A percentile compares a stretch with the other conserved stretches of the same genome.
These are phyloP conservation scores for Papilio dardanus DNA, from an alignment of 1,140 invertebrate species.

Conservation along the genomic window DNA sequence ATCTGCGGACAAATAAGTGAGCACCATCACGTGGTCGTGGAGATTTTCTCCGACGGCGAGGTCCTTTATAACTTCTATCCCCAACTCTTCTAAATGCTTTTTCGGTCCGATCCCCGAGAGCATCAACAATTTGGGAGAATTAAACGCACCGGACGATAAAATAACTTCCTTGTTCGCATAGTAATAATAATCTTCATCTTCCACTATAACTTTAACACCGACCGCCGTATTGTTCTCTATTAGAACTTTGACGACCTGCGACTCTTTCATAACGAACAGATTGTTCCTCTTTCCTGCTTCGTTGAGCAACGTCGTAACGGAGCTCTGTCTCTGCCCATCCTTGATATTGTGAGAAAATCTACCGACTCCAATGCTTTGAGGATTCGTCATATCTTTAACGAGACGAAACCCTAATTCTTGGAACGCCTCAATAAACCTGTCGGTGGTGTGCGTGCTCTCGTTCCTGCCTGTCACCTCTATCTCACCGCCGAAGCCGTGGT, in stretches of 20 bases:
- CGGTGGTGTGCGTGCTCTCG: conserved; percentile 47
- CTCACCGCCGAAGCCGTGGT: conserved; percentile 62
- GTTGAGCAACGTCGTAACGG: conserved; percentile 65
- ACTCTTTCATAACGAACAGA: conserved; percentile 85
- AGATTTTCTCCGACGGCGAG: conserved; percentile 89
- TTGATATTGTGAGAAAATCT: conserved; percentile 67
- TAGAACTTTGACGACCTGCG: conserved; percentile 80
- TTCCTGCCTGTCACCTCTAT: conserved; percentile 61
- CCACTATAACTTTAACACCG: conserved; percentile 67
- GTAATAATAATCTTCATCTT: conserved; percentile 59
- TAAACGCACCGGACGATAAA: conserved; percentile 82
- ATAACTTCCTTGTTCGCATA: conserved; percentile 81
- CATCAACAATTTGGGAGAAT: conserved; percentile 80
- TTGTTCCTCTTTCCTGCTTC: conserved; percentile 85
- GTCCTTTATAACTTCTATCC: conserved; percentile 82
- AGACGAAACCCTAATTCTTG: conserved; percentile 59
- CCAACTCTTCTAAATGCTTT: conserved; percentile 66
- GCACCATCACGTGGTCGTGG: conserved; percentile 88
- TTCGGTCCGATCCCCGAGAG: conserved; percentile 77
- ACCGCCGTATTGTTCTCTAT: conserved; percentile 61
- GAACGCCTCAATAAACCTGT: conserved; percentile 62
- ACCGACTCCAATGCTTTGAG: conserved; percentile 62
- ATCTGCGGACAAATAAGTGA: conserved; percentile 60
- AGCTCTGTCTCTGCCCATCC: conserved; percentile 61
- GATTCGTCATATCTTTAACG: conserved; percentile 69